Evolutionary conservation across 2,888 invertebrate species (phyloP).

Genomic region (Rhagium mordax): DNA sequence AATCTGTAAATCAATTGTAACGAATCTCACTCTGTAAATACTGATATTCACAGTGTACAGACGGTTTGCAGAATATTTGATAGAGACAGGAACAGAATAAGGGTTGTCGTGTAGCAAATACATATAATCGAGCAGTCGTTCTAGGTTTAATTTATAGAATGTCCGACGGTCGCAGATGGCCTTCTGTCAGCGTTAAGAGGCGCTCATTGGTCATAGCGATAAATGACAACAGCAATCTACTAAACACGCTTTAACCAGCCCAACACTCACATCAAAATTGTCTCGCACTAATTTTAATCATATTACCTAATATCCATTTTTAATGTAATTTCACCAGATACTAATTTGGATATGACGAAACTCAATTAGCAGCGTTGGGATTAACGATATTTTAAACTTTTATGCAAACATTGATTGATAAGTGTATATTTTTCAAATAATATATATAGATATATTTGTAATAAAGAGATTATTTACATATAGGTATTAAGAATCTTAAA

Average conservation of each 20-base stretch:
- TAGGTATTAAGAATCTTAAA: too few species aligned
- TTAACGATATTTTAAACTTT: background rate
- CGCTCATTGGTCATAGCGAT: constrained; percentile 62
- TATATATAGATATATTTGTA: too few species aligned
- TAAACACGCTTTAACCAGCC: constrained; percentile 25
- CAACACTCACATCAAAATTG: constrained; percentile 26
- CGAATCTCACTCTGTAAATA: background rate
- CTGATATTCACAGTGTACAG: background rate
- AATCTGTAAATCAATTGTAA: too few species aligned
- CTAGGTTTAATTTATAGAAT: constrained; percentile 59
- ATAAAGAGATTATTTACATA: too few species aligned
- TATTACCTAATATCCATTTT: constrained; percentile 13
- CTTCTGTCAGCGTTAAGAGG: constrained; percentile 62
- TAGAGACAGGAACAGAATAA: background rate
- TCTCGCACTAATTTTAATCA: constrained; percentile 29
- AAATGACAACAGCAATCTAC: constrained; percentile 58
- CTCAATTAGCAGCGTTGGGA: background rate
- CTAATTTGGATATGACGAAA: background rate
- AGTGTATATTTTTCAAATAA: background rate
- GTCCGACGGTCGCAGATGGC: constrained; percentile 62
- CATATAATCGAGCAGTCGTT: constrained; percentile 36
- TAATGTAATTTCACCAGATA: constrained; percentile 4
- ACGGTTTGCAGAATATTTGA: background rate
- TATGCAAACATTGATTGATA: background rate
- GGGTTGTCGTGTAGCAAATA: constrained; percentile 38